Percentiles rank a stretch among this genome's conserved stretches.
These are phyloP conservation scores for Diadromus collaris DNA, from an alignment of 2,888 invertebrate genomes.

Conservation along the genomic window DNA sequence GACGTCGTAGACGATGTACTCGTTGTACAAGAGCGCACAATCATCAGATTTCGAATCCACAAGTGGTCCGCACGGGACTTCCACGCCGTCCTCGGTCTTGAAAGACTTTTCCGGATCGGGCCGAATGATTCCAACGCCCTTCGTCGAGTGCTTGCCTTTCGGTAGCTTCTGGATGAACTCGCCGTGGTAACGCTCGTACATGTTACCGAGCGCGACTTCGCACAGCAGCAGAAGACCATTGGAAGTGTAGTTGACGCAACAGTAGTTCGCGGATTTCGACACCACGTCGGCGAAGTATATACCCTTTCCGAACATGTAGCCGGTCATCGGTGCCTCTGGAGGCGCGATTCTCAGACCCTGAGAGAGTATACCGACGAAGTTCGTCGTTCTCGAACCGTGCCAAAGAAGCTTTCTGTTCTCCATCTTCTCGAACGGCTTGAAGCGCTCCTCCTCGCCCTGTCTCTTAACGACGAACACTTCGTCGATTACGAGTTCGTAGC, in stretches of 20 bases:
- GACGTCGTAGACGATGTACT: conserved; percentile 97
- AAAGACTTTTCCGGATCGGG: conserved; percentile 87
- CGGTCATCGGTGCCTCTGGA: conserved; percentile 97
- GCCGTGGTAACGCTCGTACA: conserved; percentile 88
- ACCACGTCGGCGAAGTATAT: conserved; percentile 97
- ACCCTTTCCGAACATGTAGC: conserved; percentile 99
- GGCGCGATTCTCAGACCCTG: conserved; percentile 98
- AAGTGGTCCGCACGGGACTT: conserved; percentile 89
- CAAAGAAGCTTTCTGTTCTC: conserved; percentile 94
- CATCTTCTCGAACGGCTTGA: conserved; percentile 92
- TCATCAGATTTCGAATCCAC: conserved; percentile 77
- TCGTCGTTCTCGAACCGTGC: conserved; percentile 98
- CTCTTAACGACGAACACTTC: conserved; percentile 88
- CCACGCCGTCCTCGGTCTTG: conserved; percentile 85
- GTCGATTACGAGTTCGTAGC: conserved; percentile 86
- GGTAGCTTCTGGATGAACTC: conserved; percentile 90
- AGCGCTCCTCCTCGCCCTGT: conserved; percentile 90
- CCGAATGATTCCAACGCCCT: conserved; percentile 92
- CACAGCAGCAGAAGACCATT: conserved; percentile 95
- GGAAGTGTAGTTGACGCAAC: conserved; percentile 87
- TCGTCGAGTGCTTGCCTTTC: conserved; percentile 91
- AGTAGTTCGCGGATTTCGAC: conserved; percentile 98
- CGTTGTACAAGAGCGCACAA: conserved; percentile 92
- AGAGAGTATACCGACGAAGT: conserved; percentile 97
- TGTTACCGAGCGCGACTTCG: conserved; percentile 97